Evolutionary conservation across 2,888 invertebrate genomes (phyloP), one percentile per base, ranked within the genome.

Genomic region (Dioctria linearis): DNA sequence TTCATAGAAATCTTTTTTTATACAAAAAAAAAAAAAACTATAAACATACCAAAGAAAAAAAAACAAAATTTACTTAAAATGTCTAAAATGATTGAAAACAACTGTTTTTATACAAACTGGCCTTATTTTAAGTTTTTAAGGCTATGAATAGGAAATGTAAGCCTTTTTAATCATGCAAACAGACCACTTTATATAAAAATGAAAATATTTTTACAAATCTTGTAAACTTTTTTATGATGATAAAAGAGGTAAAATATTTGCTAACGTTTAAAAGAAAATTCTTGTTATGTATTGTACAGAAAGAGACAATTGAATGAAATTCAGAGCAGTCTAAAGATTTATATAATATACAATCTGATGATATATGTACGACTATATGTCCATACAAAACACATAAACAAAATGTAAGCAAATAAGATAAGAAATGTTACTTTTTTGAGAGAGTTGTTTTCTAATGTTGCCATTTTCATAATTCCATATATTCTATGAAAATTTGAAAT

Each of bases 101-200:
- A 63, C 76, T 76, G 76, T 63, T 76, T 76, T 76, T 76, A 63
- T 63, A 63, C 46, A 76, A 76, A 63, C 76, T 61, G 76, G 76
- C 76, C 76, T 76, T 76, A 76, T 76, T 76, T 76, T 63, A 76
- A 75, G 63, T 76, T 76, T 71, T 75, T 75, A 75, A 75, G 73
- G 73, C 73, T 43, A 75, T 25, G 59, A 59, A 75, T 59, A 75
- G 43, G 59, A 57, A 75, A 42, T 75, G 40, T 75, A 75, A 75
- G 73, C 73, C 73, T 75, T 75, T 75, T 75, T 75, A 75, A 59
- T 75, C 73, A 75, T 59, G 59, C 73, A 76, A 25, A 76, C 76
- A 76, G 76, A 76, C 76, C 76, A 76, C 76, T 76, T 76, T 76
- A 76, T 25, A 25, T 76, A 76, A 63, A 66, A 66, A 66, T 39